Base-by-base conservation (phyloP, 1,140 invertebrate species). In the Drosophila albomicans region DNA sequence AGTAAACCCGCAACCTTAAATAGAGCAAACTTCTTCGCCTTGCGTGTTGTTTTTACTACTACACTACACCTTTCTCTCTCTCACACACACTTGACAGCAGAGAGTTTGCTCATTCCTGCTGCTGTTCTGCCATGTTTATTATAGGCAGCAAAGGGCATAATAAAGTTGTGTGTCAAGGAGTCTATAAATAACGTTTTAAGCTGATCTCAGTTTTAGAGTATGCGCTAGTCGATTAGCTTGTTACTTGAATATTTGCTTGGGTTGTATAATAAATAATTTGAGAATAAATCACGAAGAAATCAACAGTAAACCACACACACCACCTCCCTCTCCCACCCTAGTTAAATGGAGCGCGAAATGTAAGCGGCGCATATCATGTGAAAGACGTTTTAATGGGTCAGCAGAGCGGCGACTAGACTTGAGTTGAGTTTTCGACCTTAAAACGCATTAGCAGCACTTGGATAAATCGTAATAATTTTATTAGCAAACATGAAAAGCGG, bases 401-500 rank as follows among this genome's bases (percentile, higher is more conserved):
- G 77, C 80, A 85, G 35, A 57, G 52, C 15, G 8, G 52, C 13
- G 46, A 3, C 52, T 56, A 38, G 28, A 35, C 43, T 5, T 25
- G 8, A 13, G 41, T 25, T n/a, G 16, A 54, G 61, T 41, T 30
- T 30, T 25, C 79, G 85, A 88, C 84, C 84, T 88, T 88, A 89
- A 89, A 89, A 88, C 84, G 85, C 84, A 88, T 88, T 88, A 88
- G 86, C 85, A 89, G 71, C 56, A 75, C 62, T 70, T 51, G 80
- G 69, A 72, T 82, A 68, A 89, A 81, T 81, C 67, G 69, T 89
- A 85, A 88, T 89, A 88, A 88, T 88, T 88, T 88, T 88, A 88
- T 88, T 88, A 75, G 85, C 85, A 88, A 88, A 89, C 78, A 88
- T 79, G 68, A 88, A 73, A 84, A 84, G 62, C 69, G 63, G 43